Evolutionary conservation across 2,797 vertebrate genomes (phyloP).

Genomic region (Girardinus metallicus): DNA sequence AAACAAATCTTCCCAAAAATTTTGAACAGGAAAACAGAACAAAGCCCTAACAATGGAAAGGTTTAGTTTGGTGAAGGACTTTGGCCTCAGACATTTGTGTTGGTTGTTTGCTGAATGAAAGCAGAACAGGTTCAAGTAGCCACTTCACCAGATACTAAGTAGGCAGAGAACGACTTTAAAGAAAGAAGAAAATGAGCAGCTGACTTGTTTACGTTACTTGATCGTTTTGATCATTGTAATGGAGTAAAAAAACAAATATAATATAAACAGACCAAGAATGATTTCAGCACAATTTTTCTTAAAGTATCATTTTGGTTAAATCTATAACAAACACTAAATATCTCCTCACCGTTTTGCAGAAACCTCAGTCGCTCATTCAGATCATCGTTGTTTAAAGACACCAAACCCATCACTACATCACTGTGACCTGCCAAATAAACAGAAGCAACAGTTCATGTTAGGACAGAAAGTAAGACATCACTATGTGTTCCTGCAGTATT

Average conservation of each 20-base stretch:
- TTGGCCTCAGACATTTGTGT: constrained; percentile 16
- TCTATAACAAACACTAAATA: neutral
- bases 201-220: neutral
- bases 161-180: neutral
- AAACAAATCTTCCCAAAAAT: constrained; percentile 33
- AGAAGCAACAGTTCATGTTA: neutral
- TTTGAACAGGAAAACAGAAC: constrained; percentile 28
- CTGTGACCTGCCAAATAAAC: constrained; percentile 84
- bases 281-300: neutral
- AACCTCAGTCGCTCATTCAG: constrained; percentile 86
- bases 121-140: constrained; percentile 25
- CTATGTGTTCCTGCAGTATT: neutral
- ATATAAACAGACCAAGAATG: neutral
- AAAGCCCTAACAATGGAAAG: constrained; percentile 24
- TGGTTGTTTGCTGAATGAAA: constrained; percentile 30
- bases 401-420: constrained; percentile 93
- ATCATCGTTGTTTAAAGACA: constrained; percentile 84
- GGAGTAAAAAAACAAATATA: neutral
- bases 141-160: constrained; percentile 2
- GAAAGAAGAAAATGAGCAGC: neutral
- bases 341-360: constrained; percentile 88
- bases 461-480: neutral
- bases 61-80: constrained; percentile 28
- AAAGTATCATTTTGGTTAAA: neutral
- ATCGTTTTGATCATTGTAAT: neutral